Percentiles rank a stretch among this genome's conserved stretches.
Conservation (phyloP, 2,113 vertebrate genomes). For the Carassius carassius region DNA sequence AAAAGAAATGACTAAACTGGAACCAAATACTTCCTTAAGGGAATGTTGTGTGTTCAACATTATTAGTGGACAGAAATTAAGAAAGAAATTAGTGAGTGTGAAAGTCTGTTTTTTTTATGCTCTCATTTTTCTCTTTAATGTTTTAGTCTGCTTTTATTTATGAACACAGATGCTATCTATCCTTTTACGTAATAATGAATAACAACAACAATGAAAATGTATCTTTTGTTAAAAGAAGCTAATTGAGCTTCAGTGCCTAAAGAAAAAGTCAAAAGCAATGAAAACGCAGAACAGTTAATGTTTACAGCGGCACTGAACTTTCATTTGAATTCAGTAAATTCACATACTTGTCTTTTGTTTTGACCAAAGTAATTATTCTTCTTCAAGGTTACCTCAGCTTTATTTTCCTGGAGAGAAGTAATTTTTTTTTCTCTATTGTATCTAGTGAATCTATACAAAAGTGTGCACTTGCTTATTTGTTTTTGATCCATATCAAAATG, state of each 20-base stretch:
- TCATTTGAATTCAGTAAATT: not conserved
- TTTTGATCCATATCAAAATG: not conserved
- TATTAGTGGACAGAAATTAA: not conserved
- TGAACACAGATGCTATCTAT: not conserved
- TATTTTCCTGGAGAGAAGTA: not conserved
- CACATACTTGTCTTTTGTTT: conserved; percentile 10
- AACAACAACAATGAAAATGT: conserved; percentile 11
- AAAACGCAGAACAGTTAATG: not conserved
- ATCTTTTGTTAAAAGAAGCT: not conserved
- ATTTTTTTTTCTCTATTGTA: not conserved
- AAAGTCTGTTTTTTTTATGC: not conserved
- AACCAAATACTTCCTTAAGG: not conserved
- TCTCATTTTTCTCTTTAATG: not conserved
- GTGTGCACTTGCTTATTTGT: not conserved
- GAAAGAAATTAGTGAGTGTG: not conserved
- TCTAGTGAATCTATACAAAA: conserved; percentile 7
- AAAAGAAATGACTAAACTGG: not conserved
- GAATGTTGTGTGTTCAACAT: not conserved
- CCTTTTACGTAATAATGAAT: not conserved
- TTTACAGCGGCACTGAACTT: not conserved
- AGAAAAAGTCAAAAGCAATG: not conserved
- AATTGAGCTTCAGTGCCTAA: not conserved
- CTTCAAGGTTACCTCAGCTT: conserved; percentile 18
- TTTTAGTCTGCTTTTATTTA: not conserved
- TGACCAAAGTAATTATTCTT: not conserved